Conservation (phyloP, 2,113 vertebrate genomes). For the Australoheros scitulus region DNA sequence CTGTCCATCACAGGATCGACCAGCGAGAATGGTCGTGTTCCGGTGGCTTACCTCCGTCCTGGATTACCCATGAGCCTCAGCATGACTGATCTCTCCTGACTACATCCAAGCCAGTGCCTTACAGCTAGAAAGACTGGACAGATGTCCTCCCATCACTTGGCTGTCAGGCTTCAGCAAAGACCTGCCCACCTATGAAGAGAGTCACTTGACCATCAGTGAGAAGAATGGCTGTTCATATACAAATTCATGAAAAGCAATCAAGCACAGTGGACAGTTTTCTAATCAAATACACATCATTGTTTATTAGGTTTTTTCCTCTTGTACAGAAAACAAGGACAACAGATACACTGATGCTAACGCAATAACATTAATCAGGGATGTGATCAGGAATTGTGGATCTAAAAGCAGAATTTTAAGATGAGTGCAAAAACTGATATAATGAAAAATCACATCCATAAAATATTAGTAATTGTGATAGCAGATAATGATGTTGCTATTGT, state of each 20-base stretch:
- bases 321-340: conserved; percentile 48
- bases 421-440: conserved; percentile 23
- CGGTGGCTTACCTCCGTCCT: conserved; percentile 96
- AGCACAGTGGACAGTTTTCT: conserved; percentile 96
- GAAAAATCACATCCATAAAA: conserved; percentile 34
- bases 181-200: conserved; percentile 30
- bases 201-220: conserved; percentile 72
- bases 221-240: conserved; percentile 84
- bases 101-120: conserved; percentile 94
- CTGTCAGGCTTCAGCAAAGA: conserved; percentile 47
- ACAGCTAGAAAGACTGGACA: conserved; percentile 78
- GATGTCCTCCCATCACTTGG: conserved; percentile 69
- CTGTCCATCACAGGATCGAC: conserved; percentile 96
- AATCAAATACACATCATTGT: conserved; percentile 85
- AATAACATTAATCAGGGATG: conserved; percentile 62
- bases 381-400: conserved; percentile 30
- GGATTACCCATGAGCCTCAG: conserved; percentile 99
- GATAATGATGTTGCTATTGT: conserved; percentile 46
- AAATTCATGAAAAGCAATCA: conserved; percentile 86
- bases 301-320: conserved; percentile 70
- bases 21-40: conserved; percentile 94
- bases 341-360: conserved; percentile 30
- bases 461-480: conserved; percentile 30
- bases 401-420: conserved; percentile 17
- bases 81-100: conserved; percentile 97